These are phyloP conservation scores for Pitangus sulphuratus DNA, from an alignment of 2,797 vertebrate genomes.

Conservation along the genomic window DNA sequence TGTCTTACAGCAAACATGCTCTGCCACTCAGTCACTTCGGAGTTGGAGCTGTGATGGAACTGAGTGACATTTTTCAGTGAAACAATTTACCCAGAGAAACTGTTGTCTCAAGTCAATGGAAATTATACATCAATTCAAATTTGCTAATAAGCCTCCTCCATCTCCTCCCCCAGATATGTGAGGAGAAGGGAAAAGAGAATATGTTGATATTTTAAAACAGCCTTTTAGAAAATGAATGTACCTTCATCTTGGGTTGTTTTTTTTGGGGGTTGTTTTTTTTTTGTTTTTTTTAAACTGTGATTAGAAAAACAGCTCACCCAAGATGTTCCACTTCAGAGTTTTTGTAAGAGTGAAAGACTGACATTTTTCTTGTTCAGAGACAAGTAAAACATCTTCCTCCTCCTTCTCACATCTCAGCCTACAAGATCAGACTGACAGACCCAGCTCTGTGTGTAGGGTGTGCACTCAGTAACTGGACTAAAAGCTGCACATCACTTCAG, in stretches of 20 bases:
- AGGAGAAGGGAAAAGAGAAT: conserved; percentile 23
- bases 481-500: neutral
- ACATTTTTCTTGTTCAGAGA: conserved; percentile 26
- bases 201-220: conserved; percentile 44
- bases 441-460: neutral
- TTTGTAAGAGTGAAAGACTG: conserved; percentile 19
- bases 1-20: neutral
- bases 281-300: neutral
- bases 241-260: neutral
- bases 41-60: neutral
- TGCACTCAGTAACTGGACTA: neutral
- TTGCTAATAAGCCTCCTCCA: conserved; percentile 44
- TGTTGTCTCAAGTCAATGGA: conserved; percentile 48
- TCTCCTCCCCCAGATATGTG: conserved; percentile 12
- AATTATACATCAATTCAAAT: conserved; percentile 53
- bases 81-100: conserved; percentile 53
- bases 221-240: conserved; percentile 26
- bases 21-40: neutral
- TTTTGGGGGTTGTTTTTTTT: too few relatives aligned
- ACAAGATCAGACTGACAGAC: neutral
- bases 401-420: neutral
- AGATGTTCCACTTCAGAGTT: conserved; percentile 11
- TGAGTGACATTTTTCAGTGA: conserved; percentile 57
- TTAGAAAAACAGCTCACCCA: conserved; percentile 32
- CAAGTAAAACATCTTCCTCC: conserved; percentile 2